Conservation (phyloP, 2,888 invertebrate species). For the Melieria crassipennis region DNA sequence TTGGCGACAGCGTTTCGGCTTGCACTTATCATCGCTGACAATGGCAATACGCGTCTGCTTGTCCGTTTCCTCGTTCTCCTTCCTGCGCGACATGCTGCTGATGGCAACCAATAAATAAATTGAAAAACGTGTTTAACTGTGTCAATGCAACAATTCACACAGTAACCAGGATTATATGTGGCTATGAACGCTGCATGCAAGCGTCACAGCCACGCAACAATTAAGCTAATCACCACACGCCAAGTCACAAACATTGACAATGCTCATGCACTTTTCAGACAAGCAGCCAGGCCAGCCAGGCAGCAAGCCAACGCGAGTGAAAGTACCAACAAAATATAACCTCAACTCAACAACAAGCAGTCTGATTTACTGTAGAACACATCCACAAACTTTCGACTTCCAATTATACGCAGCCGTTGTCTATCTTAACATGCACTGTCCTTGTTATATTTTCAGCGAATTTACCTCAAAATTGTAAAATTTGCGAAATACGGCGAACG, state of each 20-base stretch:
- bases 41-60: slow-evolving; percentile 97
- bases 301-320: slow-evolving; percentile 38
- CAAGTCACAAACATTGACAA: slow-evolving; percentile 1
- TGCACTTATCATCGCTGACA: slow-evolving; percentile 97
- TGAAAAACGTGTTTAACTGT: slow-evolving; percentile 18
- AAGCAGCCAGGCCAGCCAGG: background rate
- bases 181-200: background rate
- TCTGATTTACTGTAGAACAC: background rate
- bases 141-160: background rate
- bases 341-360: background rate
- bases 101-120: slow-evolving; percentile 4
- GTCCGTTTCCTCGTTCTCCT: slow-evolving; percentile 85
- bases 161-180: slow-evolving; percentile 13
- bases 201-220: background rate
- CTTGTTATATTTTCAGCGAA: too few species aligned
- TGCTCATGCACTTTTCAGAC: background rate
- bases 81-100: slow-evolving; percentile 74
- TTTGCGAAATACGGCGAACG: slow-evolving; percentile 53
- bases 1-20: slow-evolving; percentile 98
- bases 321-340: slow-evolving; percentile 41
- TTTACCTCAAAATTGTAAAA: background rate
- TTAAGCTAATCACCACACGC: background rate
- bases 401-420: background rate
- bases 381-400: slow-evolving; percentile 1
- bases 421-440: too few species aligned